Evolutionary conservation across 1,140 invertebrate genomes (phyloP), one percentile per base, ranked within the genome.

Genomic region (Sycophila sp.): DNA sequence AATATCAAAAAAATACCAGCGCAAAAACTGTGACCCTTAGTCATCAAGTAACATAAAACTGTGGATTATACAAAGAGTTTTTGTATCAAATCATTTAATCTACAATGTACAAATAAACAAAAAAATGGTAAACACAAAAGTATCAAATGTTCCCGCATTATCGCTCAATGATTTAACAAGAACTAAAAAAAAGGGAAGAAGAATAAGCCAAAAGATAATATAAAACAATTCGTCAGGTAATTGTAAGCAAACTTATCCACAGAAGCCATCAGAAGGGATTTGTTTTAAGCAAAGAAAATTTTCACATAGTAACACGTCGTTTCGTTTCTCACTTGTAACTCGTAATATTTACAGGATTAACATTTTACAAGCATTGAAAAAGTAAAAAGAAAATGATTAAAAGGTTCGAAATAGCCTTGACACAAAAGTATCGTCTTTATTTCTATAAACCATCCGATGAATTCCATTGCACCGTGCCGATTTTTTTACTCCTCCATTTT

Each of bases 301-400:
- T 7, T 67, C 58, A 53, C 47, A 72, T 66, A 59, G 45, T 67
- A 72, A 72, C 70, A 66, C 58, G 45, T 67, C 58, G 19, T 72
- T 66, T 67, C 64, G 45, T 67, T 67, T 66, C 58, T 72, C 56
- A 72, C 58, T 72, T 67, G 64, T 72, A 72, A 72, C 58, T 66
- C 70, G 63, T 72, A 72, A 67, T 72, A 72, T 72, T 72, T 72
- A 72, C 70, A 72, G 70, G 64, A 72, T 72, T 71, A 72, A 72
- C 70, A 72, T 72, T 72, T 67, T 72, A 72, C 70, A 72, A 72
- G 70, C 64, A 32, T 72, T 72, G 34, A 72, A 72, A 67, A 72
- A 67, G 47, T 72, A 62, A 72, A 66, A 72, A 67, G 58, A 72
- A 72, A 67, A 66, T 66, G 38, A 67, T 72, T 66, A 58, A 72